Base-by-base conservation (phyloP, 1,140 invertebrate species). In the Portunus trituberculatus region DNA sequence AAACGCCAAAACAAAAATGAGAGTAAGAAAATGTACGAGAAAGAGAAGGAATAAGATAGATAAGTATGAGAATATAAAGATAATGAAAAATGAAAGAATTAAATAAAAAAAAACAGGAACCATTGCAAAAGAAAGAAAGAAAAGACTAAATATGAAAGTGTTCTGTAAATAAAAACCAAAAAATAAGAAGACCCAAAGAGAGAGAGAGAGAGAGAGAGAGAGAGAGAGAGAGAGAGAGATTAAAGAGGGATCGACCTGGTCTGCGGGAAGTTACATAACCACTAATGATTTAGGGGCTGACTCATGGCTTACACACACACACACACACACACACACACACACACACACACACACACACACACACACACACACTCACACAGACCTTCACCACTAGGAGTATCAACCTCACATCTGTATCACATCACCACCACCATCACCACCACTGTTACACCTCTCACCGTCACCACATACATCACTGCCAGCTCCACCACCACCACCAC, bases 211-310 rank as follows among this genome's bases (percentile, higher is more conserved):
- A 39, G n/a, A 89, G 88, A 89, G 39, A 45, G 31, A 46, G 88
- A 46, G 31, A 89, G 88, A 46, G n/a, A 46, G 88, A 89, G 88
- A 89, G 88, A 89, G 88, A 89, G 88, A 46, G 88, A 31, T 32
- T 45, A 46, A 48, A 89, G 14, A 48, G 39, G 46, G 88, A 89
- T 76, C 67, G 67, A 76, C 67, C n/a, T 76, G 67, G 4, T 76
- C 67, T 76, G 67, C 20, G 67, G 67, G 25, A 76, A 7, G 67
- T 76, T 76, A 76, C n/a, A n/a, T 76, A 76, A 76, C 20, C 67
- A 76, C 67, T n/a, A 8, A 76, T 76, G 16, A 76, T 76, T 76
- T n/a, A 25, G 20, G 20, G 52, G 25, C 16, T n/a, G 67, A 76
- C 84, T 87, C 84, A 32, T 84, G 28, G 10, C 83, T 12, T n/a